Evolutionary conservation across 2,797 vertebrate genomes (phyloP).

Genomic region (Gorsachius magnificus): DNA sequence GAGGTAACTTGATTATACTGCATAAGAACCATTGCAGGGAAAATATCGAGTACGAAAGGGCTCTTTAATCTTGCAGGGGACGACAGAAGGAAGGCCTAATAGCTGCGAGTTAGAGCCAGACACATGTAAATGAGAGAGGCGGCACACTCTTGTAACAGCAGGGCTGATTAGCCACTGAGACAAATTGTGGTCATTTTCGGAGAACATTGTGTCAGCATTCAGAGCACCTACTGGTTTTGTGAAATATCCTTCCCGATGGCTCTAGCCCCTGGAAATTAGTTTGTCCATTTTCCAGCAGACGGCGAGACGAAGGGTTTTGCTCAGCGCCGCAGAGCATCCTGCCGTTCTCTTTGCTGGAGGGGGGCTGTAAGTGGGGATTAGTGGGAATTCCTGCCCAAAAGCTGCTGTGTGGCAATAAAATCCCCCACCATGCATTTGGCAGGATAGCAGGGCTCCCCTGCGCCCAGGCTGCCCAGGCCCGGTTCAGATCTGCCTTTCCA

Average conservation of each 20-base stretch:
- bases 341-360: neutral
- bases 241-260: neutral
- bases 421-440: neutral
- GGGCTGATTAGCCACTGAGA: neutral
- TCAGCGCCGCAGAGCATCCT: rapidly evolving
- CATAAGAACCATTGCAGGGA: neutral
- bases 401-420: neutral
- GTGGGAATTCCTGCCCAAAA: neutral
- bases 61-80: constrained; percentile 3
- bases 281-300: neutral
- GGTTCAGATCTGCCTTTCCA: neutral
- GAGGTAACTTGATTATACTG: neutral
- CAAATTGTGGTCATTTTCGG: neutral
- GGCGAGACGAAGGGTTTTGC: neutral
- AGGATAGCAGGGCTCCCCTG: neutral
- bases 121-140: constrained; percentile 7
- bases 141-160: neutral
- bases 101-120: neutral
- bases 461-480: neutral
- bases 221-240: neutral
- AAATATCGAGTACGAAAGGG: neutral
- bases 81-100: neutral
- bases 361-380: neutral
- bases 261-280: neutral
- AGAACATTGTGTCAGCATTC: constrained; percentile 4